Base-by-base conservation (phyloP, 1,140 invertebrate species). In the Procambarus virginalis region DNA sequence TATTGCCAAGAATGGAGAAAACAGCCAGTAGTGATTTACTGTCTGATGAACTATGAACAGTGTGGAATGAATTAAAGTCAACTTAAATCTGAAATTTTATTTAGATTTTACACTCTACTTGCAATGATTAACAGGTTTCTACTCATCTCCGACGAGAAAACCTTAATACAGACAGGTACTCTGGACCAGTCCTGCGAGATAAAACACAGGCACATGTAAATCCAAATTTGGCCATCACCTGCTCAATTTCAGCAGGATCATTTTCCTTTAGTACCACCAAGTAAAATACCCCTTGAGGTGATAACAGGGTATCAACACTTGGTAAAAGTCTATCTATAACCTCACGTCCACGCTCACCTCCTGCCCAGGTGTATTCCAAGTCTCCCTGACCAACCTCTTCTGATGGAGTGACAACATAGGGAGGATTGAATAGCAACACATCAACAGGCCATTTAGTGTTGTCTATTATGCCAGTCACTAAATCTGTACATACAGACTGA, bases 351-450 rank as follows among this genome's bases (percentile, higher is more conserved):
- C 96, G 95, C 10, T 93, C 79, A 0, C 98, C 97, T 64, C 98
- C 98, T 51, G 97, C 98, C 97, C 97, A 99, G 60, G 97, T 94
- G 82, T 92, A 89, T 83, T 91, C 91, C 48, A 93, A 84, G 78
- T 95, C 94, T 2, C 91, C 87, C 60, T 89, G 92, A 2, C 93
- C 93, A 92, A 97, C 95, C 94, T 98, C 97, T 58, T 95, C 93
- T 75, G 95, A 94, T 20, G 96, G 95, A 12, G 98, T 99, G 0
- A 97, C 96, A 75, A 99, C 98, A 95, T 99, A 99, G 0, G 99
- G 99, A 2, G 99, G 99, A 96, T 99, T 99, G 93, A 99, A 99
- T 80, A 99, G 92, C 81, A 99, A 94, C 45, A 99, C 86, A 95
- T 99, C 99, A 93, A 96, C 93, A 82, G 92, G 83, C 8, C 93